phyloP scores from a whole-genome alignment of 2,797 vertebrate genomes.

The Muraenolepis orangiensis region DNA sequence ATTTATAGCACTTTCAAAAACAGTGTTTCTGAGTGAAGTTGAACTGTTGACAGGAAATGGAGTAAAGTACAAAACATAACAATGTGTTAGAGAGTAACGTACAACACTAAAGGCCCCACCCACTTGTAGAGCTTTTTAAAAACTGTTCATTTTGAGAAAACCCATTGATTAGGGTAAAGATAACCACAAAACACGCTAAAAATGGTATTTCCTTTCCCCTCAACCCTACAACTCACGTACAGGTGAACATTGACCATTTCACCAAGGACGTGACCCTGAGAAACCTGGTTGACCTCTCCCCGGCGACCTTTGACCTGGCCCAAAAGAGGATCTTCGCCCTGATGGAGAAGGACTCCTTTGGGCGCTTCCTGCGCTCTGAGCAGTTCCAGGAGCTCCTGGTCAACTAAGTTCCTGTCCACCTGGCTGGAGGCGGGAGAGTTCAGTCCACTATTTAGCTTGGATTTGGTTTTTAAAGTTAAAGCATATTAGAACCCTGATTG shows the following conservation, averaged over 20 bases:
- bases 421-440: background rate
- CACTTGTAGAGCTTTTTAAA: too few species aligned
- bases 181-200: too few species aligned
- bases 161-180: background rate
- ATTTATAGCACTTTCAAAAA: background rate
- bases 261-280: conserved; percentile 90
- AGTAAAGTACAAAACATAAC: background rate
- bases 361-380: conserved; percentile 87
- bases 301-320: conserved; percentile 84
- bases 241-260: conserved; percentile 97
- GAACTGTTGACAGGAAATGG: background rate
- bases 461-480: background rate
- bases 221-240: background rate
- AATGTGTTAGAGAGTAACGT: too few species aligned
- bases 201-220: background rate
- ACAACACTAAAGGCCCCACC: background rate
- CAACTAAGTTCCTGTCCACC: conserved; percentile 55
- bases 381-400: conserved; percentile 87
- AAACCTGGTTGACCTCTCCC: conserved; percentile 86
- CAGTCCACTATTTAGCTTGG: background rate
- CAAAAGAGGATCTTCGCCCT: conserved; percentile 90
- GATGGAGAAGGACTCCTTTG: conserved; percentile 98
- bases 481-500: background rate
- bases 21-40: background rate
- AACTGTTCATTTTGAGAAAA: background rate